Conservation (phyloP, 2,113 vertebrate genomes). For the Gracilinanus agilis region DNA sequence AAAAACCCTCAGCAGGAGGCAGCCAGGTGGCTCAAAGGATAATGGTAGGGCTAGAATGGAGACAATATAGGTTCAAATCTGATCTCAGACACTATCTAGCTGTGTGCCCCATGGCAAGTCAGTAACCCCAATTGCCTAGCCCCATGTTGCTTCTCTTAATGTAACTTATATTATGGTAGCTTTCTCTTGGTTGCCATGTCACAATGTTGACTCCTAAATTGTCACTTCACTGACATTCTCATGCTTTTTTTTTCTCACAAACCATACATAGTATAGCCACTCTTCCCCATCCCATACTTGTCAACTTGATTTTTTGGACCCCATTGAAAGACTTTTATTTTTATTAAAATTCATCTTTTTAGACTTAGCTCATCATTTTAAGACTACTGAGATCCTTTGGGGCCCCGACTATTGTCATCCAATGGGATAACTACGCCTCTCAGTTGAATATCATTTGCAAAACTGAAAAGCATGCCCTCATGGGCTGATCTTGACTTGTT, state of each 20-base stretch:
- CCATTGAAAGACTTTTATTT: background rate
- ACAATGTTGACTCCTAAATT: no score
- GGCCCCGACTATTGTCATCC: background rate
- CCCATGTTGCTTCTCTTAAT: background rate
- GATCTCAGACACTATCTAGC: background rate
- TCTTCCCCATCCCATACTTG: no score
- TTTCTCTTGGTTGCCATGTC: background rate
- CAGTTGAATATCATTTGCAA: background rate
- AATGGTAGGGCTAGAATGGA: background rate
- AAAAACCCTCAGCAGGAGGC: background rate
- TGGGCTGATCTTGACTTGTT: background rate
- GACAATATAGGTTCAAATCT: no score
- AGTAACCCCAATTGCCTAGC: background rate
- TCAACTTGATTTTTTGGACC: background rate
- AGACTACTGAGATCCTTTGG: background rate
- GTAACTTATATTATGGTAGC: background rate
- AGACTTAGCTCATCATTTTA: background rate
- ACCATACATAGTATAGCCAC: no score
- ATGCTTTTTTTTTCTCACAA: no score
- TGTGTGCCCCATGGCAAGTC: background rate
- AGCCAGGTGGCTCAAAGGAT: background rate
- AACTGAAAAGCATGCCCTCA: background rate
- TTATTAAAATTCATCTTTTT: background rate
- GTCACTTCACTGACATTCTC: no score
- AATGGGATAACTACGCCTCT: background rate